These are phyloP conservation scores for Ctenoplectra terminalis DNA, from an alignment of 1,140 invertebrate genomes.

Conservation along the genomic window DNA sequence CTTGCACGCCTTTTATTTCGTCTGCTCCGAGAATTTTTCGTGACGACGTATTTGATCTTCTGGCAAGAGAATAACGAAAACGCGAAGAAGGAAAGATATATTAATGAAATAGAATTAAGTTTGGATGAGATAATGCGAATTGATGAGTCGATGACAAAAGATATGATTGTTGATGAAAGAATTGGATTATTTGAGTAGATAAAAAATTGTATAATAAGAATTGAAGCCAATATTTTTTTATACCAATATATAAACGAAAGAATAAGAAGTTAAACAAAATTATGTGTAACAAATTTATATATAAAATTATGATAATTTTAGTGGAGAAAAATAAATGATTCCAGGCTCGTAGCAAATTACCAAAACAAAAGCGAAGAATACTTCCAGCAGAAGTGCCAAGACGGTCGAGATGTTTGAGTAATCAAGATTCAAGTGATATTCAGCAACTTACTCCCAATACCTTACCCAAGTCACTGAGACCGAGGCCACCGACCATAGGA, in stretches of 20 bases:
- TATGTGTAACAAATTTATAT: too few relatives aligned
- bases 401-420: conserved; percentile 78
- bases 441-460: conserved; percentile 5
- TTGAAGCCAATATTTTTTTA: too few relatives aligned
- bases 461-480: conserved; percentile 84
- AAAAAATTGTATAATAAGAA: too few relatives aligned
- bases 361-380: conserved; percentile 92
- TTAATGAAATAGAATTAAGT: not conserved
- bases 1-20: not conserved
- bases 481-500: conserved; percentile 86
- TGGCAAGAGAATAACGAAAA: not conserved
- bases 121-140: not conserved
- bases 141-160: too few relatives aligned
- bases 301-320: too few relatives aligned
- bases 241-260: too few relatives aligned
- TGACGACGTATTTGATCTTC: too few relatives aligned
- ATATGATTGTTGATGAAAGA: too few relatives aligned
- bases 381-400: conserved; percentile 91
- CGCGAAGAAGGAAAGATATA: not conserved
- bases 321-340: not conserved
- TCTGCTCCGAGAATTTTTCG: not conserved
- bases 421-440: conserved; percentile 12
- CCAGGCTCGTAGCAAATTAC: conserved; percentile 94
- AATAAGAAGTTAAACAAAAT: too few relatives aligned
- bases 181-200: too few relatives aligned